Conservation (phyloP, 1,140 invertebrate species). For the Bombus sylvicola region DNA sequence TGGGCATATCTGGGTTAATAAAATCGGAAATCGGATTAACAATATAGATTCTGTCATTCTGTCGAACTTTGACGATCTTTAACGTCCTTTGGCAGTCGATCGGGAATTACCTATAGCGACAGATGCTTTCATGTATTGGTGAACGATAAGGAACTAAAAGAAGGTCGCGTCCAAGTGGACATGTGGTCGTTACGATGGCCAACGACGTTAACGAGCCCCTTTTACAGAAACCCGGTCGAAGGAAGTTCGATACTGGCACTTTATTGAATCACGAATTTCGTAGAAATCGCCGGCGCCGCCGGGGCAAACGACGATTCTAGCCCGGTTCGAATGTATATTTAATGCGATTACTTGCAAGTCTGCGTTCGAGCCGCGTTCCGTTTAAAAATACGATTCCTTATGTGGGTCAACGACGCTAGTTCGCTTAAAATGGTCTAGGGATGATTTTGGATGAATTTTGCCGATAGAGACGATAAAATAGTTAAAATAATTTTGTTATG, state of each 20-base stretch:
- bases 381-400: conserved; percentile 4
- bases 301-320: conserved; percentile 19
- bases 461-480: background rate
- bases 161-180: conserved; percentile 19
- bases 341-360: background rate
- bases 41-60: background rate
- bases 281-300: conserved; percentile 6
- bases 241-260: conserved; percentile 18
- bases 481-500: background rate
- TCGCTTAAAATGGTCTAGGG: background rate
- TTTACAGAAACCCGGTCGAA: conserved; percentile 21
- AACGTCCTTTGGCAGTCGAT: background rate
- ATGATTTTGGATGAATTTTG: no score
- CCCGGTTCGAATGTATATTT: conserved; percentile 7
- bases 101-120: background rate
- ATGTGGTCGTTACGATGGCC: conserved; percentile 24
- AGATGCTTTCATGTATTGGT: background rate
- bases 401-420: background rate
- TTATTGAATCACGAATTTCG: conserved; percentile 40
- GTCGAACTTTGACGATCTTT: background rate
- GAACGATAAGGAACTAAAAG: conserved; percentile 2
- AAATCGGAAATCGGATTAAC: background rate
- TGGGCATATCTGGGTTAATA: background rate
- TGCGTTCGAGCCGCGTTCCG: background rate
- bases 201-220: conserved; percentile 39